Base-by-base conservation (phyloP, 1,140 invertebrate species). In the Sitophilus oryzae region DNA sequence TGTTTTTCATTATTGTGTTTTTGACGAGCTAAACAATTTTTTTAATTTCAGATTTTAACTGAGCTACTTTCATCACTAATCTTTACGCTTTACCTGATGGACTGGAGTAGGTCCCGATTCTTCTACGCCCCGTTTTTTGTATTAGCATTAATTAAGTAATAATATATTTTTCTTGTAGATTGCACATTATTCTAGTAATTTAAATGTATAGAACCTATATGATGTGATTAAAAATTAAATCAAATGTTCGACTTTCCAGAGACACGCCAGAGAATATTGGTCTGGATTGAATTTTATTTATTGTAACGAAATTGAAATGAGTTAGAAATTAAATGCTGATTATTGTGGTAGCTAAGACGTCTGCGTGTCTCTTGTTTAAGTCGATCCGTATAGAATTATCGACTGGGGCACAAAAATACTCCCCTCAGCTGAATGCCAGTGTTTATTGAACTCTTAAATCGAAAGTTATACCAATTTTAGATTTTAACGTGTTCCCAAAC, bases 21-120 rank as follows among this genome's bases (percentile, higher is more conserved):
- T n/a, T n/a, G n/a, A n/a, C n/a, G n/a, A n/a, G n/a, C n/a, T n/a
- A n/a, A n/a, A n/a, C n/a, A n/a, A n/a, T n/a, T 48, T 46, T 45
- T 51, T 54, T 38, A 10, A 21, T 62, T 57, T 52, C 61, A 63
- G 61, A 52, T 63, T 60, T 49, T 58, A 40, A 52, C 47, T 54
- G 50, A 36, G 49, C 60, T 61, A 57, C 57, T 58, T 60, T 56
- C 50, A 55, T 55, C 49, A 55, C 51, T 40, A 59, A 62, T 59
- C 58, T 58, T 52, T 63, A 63, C 59, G 61, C 63, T 65, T 65
- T 57, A 63, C 61, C 59, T 60, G 61, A 63, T 49, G 50, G 56
- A 52, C 57, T 53, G 43, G 40, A 36, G 11, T 51, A 44, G n/a
- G 42, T 30, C 40, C 49, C 37, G 42, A 59, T 47, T 50, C 43